Percentiles rank a stretch among this genome's conserved stretches.
These are phyloP conservation scores for Antitype chi DNA, from an alignment of 2,888 invertebrate genomes.

Conservation along the genomic window DNA sequence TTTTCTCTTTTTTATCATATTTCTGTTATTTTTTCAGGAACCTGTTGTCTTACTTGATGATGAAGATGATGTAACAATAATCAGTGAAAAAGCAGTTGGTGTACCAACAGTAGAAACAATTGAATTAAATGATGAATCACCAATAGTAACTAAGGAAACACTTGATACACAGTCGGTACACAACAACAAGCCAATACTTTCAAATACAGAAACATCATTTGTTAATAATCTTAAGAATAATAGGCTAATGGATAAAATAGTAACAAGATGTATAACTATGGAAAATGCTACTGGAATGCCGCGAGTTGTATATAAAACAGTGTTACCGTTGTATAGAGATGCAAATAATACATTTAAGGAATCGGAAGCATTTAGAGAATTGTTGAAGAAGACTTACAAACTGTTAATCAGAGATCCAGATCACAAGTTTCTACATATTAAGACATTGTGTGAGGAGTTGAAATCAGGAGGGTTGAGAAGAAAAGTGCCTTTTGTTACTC, in stretches of 20 bases:
- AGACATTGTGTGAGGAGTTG: slow-evolving; percentile 74
- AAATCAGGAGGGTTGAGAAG: slow-evolving; percentile 68
- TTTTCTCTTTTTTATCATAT: background rate
- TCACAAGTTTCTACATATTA: slow-evolving; percentile 77
- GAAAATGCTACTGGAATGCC: slow-evolving; percentile 75
- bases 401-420: slow-evolving; percentile 70
- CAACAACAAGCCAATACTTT: background rate
- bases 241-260: slow-evolving; percentile 71
- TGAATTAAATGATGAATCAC: slow-evolving; percentile 50
- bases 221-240: slow-evolving; percentile 64
- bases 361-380: slow-evolving; percentile 68
- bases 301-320: slow-evolving; percentile 72
- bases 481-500: slow-evolving; percentile 75
- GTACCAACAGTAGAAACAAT: slow-evolving; percentile 32
- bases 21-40: slow-evolving; percentile 29
- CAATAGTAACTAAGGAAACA: background rate
- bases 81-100: background rate
- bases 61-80: slow-evolving; percentile 22
- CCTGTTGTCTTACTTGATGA: slow-evolving; percentile 46
- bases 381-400: slow-evolving; percentile 66
- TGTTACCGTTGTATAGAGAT: slow-evolving; percentile 72
- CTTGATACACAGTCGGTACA: background rate
- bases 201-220: slow-evolving; percentile 48
- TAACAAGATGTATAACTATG: slow-evolving; percentile 72
- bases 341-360: slow-evolving; percentile 69